Base-by-base conservation (phyloP, 2,888 invertebrate species). In the Diloba caeruleocephala region DNA sequence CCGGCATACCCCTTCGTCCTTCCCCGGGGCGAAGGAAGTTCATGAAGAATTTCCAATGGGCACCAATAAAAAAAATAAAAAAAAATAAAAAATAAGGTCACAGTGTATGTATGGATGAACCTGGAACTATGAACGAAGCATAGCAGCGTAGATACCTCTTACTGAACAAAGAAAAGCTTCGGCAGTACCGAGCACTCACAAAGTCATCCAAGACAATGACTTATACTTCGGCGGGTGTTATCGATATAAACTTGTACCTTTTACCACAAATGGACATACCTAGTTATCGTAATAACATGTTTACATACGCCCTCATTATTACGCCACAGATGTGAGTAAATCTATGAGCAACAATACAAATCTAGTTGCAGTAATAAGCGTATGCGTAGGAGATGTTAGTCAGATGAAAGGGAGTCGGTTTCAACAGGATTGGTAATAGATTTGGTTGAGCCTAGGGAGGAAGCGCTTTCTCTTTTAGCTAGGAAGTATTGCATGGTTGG, bases 271-370 rank as follows among this genome's bases (percentile, higher is more conserved):
- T 12, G 25, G 42, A 9, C 29, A 43, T 23, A 31, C 14, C 49
- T 19, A 44, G 13, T 31, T 37, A 28, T 6, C 17, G n/a, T 12
- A 31, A n/a, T 6, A 9, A 5, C 19, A n/a, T 10, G 21, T 31
- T 31, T 9, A 14, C n/a, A 15, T 32, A 8, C 64, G 61, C 61
- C 58, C 34, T 46, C 61, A 29, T 17, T 7, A 0, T 62, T 63
- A 41, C 57, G 34, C 42, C 45, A 60, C 43, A 63, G 61, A 45
- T 23, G 43, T 60, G 43, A 44, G 28, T 25, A 32, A 56, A 54
- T 31, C 56, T 62, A 52, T 58, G 64, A 63, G 46, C 64, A 63
- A 60, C 36, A n/a, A n/a, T n/a, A n/a, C n/a, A n/a, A n/a, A n/a
- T n/a, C n/a, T 55, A 32, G 55, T 48, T 19, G 39, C 21, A 55